phyloP scores from a whole-genome alignment of 2,797 vertebrate species.

The Trachops cirrhosus region DNA sequence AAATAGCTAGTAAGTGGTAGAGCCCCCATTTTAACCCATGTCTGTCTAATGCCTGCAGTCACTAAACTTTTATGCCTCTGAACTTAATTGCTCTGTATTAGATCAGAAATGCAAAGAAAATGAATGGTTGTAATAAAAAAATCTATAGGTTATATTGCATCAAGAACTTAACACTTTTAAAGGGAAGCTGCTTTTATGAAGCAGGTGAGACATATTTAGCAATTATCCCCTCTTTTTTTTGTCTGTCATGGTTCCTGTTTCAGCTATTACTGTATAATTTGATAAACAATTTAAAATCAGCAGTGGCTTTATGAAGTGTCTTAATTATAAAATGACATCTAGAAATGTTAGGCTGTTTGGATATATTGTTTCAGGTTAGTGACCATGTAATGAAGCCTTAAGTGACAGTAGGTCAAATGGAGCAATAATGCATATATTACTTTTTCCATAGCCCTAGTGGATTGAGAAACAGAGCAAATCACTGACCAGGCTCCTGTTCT shows the following conservation, averaged over 20 bases:
- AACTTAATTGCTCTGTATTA: slow-evolving; percentile 1
- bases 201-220: not conserved
- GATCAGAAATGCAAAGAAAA: slow-evolving; percentile 28
- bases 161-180: slow-evolving; percentile 6
- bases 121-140: not conserved
- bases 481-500: not conserved
- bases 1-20: slow-evolving; percentile 8
- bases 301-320: slow-evolving; percentile 23
- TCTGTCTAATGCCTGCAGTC: not conserved
- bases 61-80: slow-evolving; percentile 35
- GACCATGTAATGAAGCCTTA: not conserved
- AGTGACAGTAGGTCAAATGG: slow-evolving; percentile 20
- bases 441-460: not conserved
- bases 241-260: not conserved
- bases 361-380: slow-evolving; percentile 36
- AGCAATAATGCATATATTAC: not conserved
- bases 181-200: slow-evolving; percentile 34
- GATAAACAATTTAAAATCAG: slow-evolving; percentile 40
- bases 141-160: slow-evolving; percentile 7
- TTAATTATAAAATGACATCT: slow-evolving; percentile 35
- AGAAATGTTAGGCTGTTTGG: not conserved
- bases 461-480: slow-evolving; percentile 30
- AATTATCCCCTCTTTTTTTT: not conserved
- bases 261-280: slow-evolving; percentile 17
- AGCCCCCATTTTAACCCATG: slow-evolving; percentile 6